Conservation (phyloP, 2,888 invertebrate species). For the Sphaerophoria rueppellii region DNA sequence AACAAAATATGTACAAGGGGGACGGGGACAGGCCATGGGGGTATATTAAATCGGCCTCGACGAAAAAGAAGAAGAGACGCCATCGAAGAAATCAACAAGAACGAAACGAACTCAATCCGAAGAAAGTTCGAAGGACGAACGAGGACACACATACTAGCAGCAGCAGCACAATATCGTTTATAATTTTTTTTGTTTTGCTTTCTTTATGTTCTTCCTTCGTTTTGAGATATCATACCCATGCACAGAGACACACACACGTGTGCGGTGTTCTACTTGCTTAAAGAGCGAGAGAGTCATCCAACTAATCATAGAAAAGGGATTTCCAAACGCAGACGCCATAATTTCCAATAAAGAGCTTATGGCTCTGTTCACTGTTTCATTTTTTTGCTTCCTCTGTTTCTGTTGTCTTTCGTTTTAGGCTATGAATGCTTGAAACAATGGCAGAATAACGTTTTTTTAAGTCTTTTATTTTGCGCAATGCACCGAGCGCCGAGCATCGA, state of each 20-base stretch:
- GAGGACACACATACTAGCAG: slow-evolving; percentile 27
- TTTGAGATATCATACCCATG: background rate
- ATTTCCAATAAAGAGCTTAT: slow-evolving; percentile 73
- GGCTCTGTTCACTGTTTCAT: slow-evolving; percentile 41
- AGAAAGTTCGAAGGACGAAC: slow-evolving; percentile 69
- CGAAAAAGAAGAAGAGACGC: slow-evolving; percentile 13
- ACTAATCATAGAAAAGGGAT: slow-evolving; percentile 69
- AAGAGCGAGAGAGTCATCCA: slow-evolving; percentile 19
- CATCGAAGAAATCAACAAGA: background rate
- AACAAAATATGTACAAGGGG: too few relatives aligned
- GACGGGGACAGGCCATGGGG: background rate
- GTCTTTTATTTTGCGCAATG: slow-evolving; percentile 66
- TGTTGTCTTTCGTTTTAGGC: background rate
- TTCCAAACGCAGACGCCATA: slow-evolving; percentile 73
- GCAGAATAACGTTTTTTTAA: slow-evolving; percentile 49
- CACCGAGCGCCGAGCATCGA: background rate
- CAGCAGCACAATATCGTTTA: background rate
- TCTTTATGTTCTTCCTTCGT: background rate
- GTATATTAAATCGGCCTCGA: background rate
- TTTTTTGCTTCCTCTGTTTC: background rate
- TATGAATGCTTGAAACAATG: slow-evolving; percentile 65
- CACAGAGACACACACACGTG: too few relatives aligned
- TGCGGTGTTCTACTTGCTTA: background rate
- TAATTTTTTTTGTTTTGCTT: background rate
- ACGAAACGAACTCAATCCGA: background rate